phyloP scores from a whole-genome alignment of 2,113 vertebrate genomes.

The Pyrgilauda ruficollis region DNA sequence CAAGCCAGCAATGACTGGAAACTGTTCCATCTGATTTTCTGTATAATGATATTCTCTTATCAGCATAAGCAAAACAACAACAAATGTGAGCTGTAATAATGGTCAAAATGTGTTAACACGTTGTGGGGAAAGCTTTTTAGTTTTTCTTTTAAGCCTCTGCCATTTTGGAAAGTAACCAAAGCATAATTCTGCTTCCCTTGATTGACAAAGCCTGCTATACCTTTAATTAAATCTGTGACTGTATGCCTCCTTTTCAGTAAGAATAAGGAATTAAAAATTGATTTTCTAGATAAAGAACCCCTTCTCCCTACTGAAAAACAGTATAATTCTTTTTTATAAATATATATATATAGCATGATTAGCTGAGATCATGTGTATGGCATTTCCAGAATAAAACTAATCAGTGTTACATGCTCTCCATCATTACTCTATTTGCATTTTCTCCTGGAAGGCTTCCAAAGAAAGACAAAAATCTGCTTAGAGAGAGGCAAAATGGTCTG shows the following conservation, averaged over 20 bases:
- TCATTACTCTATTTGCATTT: constrained; percentile 48
- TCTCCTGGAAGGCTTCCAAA: constrained; percentile 47
- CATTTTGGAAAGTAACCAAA: constrained; percentile 59
- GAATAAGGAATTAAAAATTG: constrained; percentile 10
- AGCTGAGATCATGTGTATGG: neutral
- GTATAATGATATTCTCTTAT: constrained; percentile 31
- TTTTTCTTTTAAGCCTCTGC: constrained; percentile 49
- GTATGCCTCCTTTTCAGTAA: neutral
- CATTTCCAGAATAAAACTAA: constrained; percentile 52
- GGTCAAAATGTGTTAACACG: constrained; percentile 51
- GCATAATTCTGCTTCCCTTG: constrained; percentile 35
- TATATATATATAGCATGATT: neutral
- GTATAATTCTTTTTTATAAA: neutral
- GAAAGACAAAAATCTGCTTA: neutral
- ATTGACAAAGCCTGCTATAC: constrained; percentile 56
- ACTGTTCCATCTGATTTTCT: constrained; percentile 46
- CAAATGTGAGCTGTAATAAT: neutral
- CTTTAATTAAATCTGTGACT: constrained; percentile 58
- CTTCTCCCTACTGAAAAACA: neutral
- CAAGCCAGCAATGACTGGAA: constrained; percentile 38
- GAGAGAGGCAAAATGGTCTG: neutral
- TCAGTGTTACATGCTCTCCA: neutral
- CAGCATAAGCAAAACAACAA: constrained; percentile 8
- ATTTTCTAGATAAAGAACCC: neutral
- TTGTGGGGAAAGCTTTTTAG: neutral